These are phyloP conservation scores for Tachyglossus aculeatus DNA, from an alignment of 2,797 vertebrate species.

Conservation along the genomic window DNA sequence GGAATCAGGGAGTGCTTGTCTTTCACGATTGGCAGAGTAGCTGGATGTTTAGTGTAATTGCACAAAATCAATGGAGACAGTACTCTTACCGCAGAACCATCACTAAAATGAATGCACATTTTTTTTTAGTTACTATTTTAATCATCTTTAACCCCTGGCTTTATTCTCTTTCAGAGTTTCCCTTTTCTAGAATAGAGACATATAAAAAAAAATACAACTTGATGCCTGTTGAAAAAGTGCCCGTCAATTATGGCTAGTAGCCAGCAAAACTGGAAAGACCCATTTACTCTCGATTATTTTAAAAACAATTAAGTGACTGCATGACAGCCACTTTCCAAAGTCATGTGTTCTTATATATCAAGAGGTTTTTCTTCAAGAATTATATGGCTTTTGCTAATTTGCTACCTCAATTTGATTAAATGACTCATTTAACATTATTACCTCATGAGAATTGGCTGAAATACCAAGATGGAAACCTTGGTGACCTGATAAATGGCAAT, in stretches of 20 bases:
- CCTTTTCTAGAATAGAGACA: not conserved
- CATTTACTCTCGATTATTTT: slow-evolving; percentile 7
- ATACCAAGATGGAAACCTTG: not conserved
- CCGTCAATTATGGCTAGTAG: not conserved
- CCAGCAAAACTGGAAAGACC: not conserved
- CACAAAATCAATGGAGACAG: not conserved
- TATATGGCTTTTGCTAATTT: slow-evolving; percentile 5
- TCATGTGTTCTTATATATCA: slow-evolving; percentile 25
- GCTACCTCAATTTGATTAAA: not conserved
- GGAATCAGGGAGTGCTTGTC: not conserved
- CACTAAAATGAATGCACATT: not conserved
- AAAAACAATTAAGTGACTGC: not conserved
- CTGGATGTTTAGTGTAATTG: not conserved
- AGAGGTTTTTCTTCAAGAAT: not conserved
- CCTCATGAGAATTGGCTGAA: slow-evolving; percentile 5
- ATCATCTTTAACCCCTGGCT: not conserved
- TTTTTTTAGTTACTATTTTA: not conserved
- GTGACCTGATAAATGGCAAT: not conserved
- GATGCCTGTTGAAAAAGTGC: not conserved
- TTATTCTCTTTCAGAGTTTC: not conserved
- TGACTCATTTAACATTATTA: slow-evolving; percentile 22
- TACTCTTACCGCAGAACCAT: not conserved
- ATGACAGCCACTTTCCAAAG: slow-evolving; percentile 4
- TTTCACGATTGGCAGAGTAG: not conserved
- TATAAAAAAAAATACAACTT: not conserved